phyloP scores from a whole-genome alignment of 1,140 invertebrate genomes.

The Dinothrombium tinctorium region DNA sequence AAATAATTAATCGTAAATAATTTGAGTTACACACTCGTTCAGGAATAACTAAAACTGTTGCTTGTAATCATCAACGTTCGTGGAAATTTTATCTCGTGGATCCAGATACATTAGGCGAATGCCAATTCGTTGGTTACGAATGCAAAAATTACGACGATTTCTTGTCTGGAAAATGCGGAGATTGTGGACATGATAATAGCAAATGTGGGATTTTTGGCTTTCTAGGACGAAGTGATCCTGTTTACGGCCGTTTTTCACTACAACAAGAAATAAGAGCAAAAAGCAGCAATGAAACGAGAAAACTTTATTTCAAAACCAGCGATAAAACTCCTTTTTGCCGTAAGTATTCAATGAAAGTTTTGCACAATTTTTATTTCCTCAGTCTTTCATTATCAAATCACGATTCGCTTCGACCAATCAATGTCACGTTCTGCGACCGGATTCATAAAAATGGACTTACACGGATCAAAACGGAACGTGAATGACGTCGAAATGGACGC shows the following conservation, averaged over 20 bases:
- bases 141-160: conserved; percentile 15
- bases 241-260: not conserved
- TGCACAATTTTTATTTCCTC: not conserved
- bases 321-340: not conserved
- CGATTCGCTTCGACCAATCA: not conserved
- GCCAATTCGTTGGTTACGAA: conserved; percentile 21
- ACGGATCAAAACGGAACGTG: not conserved
- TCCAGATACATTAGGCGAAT: conserved; percentile 13
- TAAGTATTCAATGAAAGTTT: not conserved
- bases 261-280: not conserved
- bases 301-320: not conserved
- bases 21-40: too few relatives aligned
- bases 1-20: not conserved
- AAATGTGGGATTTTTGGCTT: not conserved
- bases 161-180: conserved; percentile 14
- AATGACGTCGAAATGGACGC: not conserved
- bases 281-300: not conserved
- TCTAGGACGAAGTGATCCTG: not conserved
- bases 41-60: not conserved
- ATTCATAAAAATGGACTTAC: not conserved
- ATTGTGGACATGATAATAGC: not conserved
- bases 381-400: not conserved
- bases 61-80: not conserved
- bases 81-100: not conserved
- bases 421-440: not conserved